Base-by-base conservation (phyloP, 2,113 vertebrate genomes). In the Odontesthes bonariensis region DNA sequence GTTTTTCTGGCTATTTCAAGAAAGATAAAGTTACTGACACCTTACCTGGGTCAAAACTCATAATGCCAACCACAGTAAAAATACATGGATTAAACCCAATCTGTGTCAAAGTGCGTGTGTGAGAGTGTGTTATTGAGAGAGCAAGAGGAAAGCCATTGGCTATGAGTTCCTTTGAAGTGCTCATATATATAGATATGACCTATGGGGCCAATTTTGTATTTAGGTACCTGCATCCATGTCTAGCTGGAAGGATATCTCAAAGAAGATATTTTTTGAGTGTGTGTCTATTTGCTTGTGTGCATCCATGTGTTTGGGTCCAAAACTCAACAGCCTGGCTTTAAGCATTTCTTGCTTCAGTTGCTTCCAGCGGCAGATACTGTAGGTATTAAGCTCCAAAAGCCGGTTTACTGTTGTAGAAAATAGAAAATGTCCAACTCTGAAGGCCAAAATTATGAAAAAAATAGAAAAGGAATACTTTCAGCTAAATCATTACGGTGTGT, bases 101-200 rank as follows among this genome's bases (percentile, higher is more conserved):
- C 49, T 55, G 66, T 67, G 73, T 73, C 42, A 44, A 42, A 42
- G 9, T 42, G 9, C 12, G 40, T 40, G 38, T 19, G 56, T 66
- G 46, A 17, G 46, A 62, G 57, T 58, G 69, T 66, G 72, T 75
- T 52, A 58, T 64, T 6, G 65, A 12, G 31, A 8, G 75, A 32
- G 63, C 8, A 20, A 56, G 27, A 59, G 38, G 42, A 58, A 72
- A 65, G 54, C 69, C 63, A 73, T 60, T 84, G 80, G 86, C 53
- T 76, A 79, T 75, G 73, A 83, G 74, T 35, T 79, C 59, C 86
- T 90, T 91, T 87, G 83, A 90, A 83, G 83, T 89, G 49, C 59
- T 75, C 33, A 0, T 69, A 78, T 87, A 77, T 84, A 76, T 80
- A 81, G 81, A 82, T 81, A 81, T 68, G 57, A 88, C 87, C 84